Conservation (phyloP, 2,888 invertebrate species). For the Poecilobothrus nobilitatus region DNA sequence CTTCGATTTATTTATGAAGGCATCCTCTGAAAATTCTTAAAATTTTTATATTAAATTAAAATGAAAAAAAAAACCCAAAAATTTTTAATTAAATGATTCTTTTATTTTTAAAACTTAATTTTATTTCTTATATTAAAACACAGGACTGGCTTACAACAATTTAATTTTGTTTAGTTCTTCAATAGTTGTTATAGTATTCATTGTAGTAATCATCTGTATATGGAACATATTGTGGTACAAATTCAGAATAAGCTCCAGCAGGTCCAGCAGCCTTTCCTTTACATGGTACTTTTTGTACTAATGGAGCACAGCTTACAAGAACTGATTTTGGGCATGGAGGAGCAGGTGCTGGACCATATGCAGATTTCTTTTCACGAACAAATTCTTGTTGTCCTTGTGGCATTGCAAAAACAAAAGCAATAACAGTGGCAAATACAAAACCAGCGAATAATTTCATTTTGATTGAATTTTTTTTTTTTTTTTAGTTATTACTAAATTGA, state of each 20-base stretch:
- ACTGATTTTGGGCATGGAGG: constrained; percentile 35
- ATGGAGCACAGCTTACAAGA: constrained; percentile 37
- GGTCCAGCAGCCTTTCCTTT: not conserved
- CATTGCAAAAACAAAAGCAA: not conserved
- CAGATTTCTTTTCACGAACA: not conserved
- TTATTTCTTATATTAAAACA: too few species aligned
- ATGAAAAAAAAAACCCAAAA: not conserved
- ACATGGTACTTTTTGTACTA: constrained; percentile 34
- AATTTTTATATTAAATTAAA: not conserved
- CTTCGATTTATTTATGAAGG: too few species aligned
- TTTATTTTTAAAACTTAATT: not conserved
- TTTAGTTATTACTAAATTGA: not conserved
- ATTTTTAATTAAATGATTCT: not conserved
- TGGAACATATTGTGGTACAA: not conserved
- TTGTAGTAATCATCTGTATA: not conserved
- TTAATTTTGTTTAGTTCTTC: too few species aligned
- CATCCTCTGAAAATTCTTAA: too few species aligned
- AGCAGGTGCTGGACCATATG: not conserved
- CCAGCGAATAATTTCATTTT: constrained; percentile 10
- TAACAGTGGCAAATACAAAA: not conserved
- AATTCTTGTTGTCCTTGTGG: not conserved
- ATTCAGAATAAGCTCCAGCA: not conserved
- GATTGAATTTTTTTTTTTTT: not conserved
- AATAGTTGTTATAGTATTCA: too few species aligned
- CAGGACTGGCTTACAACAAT: not conserved